A percentile compares a stretch with the other conserved stretches of the same genome.
Evolutionary conservation across 2,113 vertebrate species (phyloP).

Genomic region (Junco hyemalis): DNA sequence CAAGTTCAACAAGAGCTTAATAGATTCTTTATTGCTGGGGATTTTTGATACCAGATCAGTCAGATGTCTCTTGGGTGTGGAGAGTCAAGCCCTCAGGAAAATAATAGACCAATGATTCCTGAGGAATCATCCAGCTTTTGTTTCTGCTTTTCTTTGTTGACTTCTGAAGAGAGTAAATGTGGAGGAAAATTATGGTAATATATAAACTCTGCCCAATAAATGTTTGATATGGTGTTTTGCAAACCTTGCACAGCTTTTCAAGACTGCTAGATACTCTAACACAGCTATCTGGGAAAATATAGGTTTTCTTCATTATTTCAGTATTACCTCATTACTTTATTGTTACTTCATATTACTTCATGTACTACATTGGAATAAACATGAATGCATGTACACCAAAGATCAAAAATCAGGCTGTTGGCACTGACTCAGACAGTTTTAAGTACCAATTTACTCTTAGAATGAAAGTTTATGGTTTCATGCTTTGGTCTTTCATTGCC

Average conservation of each 20-base stretch:
- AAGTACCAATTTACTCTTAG: neutral
- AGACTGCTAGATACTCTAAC: neutral
- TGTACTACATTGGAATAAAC: neutral
- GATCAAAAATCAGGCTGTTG: neutral
- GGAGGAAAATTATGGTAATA: neutral
- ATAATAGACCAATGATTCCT: neutral
- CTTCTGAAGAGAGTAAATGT: neutral
- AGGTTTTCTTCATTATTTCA: neutral
- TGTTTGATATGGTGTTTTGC: neutral
- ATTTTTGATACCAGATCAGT: neutral
- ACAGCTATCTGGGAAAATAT: neutral
- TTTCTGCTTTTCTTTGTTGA: neutral
- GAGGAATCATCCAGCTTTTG: neutral
- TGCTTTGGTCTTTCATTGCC: neutral
- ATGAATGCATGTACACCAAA: neutral
- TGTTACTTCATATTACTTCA: neutral
- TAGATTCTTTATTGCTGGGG: neutral
- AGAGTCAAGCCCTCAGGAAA: neutral
- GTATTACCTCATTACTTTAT: neutral
- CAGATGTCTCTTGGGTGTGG: neutral
- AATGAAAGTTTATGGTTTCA: neutral
- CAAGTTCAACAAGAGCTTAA: neutral
- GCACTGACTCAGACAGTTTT: neutral
- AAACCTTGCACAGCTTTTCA: neutral
- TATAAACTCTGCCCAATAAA: neutral